These are phyloP conservation scores for Struthidea cinerea DNA, from an alignment of 2,113 vertebrate genomes.

Conservation along the genomic window DNA sequence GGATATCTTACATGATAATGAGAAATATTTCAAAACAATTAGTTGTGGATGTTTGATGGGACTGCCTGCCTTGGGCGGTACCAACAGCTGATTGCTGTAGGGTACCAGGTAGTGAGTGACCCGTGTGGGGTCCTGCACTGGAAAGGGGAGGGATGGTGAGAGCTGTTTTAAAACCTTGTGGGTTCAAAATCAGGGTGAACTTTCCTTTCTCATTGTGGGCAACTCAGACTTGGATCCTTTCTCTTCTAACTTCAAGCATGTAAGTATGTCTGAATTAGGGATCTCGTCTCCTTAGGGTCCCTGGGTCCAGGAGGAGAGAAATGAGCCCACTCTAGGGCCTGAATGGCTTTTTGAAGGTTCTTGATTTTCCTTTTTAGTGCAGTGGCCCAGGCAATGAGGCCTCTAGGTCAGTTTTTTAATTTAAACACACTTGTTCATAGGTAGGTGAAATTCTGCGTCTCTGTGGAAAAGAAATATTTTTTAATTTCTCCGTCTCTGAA, in stretches of 20 bases:
- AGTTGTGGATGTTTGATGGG: not conserved
- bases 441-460: not conserved
- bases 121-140: accelerated
- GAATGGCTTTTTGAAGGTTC: not conserved
- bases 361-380: not conserved
- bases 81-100: not conserved
- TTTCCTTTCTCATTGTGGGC: not conserved
- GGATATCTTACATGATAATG: not conserved
- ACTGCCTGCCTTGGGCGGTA: not conserved
- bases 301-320: not conserved
- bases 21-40: not conserved
- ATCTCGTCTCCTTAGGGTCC: not conserved
- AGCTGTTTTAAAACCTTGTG: not conserved
- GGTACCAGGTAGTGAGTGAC: not conserved
- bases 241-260: not conserved
- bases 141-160: not conserved
- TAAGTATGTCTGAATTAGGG: not conserved
- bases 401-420: not conserved
- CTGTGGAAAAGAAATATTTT: not conserved
- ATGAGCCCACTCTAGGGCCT: not conserved
- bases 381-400: not conserved
- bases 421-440: not conserved
- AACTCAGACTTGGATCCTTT: not conserved
- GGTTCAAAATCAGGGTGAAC: not conserved
- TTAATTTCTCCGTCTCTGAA: not conserved